Percentiles rank a stretch among this genome's conserved stretches.
Evolutionary conservation across 2,113 vertebrate genomes (phyloP).

Genomic region (Speoplatyrhinus poulsoni): DNA sequence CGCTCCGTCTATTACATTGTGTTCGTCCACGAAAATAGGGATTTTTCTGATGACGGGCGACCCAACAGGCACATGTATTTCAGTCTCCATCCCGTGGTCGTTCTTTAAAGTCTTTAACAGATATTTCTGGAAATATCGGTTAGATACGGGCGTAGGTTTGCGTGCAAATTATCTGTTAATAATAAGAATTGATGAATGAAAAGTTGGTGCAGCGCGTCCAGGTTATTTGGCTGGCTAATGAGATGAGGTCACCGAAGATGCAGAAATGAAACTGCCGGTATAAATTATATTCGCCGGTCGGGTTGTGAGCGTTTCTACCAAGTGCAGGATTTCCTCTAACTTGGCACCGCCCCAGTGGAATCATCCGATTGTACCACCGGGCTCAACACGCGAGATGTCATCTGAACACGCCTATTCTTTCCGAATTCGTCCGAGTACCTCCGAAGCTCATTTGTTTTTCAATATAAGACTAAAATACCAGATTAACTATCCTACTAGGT

Average conservation of each 20-base stretch:
- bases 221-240: neutral
- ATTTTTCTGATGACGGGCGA: constrained; percentile 80
- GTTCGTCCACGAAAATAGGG: constrained; percentile 86
- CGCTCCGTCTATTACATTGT: constrained; percentile 85
- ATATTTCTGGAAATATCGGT: constrained; percentile 26
- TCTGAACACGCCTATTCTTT: constrained; percentile 24
- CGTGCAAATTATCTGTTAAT: constrained; percentile 3
- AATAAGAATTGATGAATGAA: neutral
- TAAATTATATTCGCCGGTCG: constrained; percentile 49
- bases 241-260: constrained; percentile 6
- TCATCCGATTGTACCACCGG: constrained; percentile 67
- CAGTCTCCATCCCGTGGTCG: constrained; percentile 73
- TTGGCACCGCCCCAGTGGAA: constrained; percentile 63
- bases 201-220: neutral
- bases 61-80: constrained; percentile 77
- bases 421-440: constrained; percentile 29
- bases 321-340: constrained; percentile 47
- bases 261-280: constrained; percentile 22
- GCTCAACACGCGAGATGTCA: constrained; percentile 3
- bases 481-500: neutral
- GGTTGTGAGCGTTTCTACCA: constrained; percentile 33
- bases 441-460: constrained; percentile 6
- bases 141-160: constrained; percentile 21
- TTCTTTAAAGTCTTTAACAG: constrained; percentile 37
- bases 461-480: neutral